Evolutionary conservation across 2,113 vertebrate genomes (phyloP).

Genomic region (Xiphorhynchus elegans): DNA sequence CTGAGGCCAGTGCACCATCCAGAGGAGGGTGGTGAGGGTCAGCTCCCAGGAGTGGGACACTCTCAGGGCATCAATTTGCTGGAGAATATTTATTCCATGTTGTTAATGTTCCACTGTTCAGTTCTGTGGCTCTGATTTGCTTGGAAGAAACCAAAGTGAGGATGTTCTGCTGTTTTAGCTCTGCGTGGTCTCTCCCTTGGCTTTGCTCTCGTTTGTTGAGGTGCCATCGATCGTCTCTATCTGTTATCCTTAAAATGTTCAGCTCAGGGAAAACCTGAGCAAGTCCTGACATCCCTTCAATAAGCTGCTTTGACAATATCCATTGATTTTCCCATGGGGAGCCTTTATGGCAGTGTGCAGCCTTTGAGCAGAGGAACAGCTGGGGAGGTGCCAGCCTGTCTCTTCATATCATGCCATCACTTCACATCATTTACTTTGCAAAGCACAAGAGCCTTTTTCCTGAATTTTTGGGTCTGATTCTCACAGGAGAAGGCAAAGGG

Average conservation of each 20-base stretch:
- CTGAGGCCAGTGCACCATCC: not conserved
- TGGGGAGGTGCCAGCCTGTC: not conserved
- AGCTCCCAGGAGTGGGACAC: not conserved
- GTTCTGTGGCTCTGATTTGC: not conserved
- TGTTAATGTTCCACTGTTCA: not conserved
- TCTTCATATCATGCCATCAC: not conserved
- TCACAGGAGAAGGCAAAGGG: not conserved
- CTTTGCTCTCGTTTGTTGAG: not conserved
- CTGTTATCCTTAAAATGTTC: not conserved
- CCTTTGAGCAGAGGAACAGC: not conserved
- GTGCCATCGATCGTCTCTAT: not conserved
- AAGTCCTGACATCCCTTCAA: not conserved
- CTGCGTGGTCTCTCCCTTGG: not conserved
- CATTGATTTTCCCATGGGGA: constrained; percentile 30
- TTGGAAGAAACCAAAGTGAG: not conserved
- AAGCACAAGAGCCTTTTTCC: not conserved
- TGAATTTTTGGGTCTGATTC: not conserved
- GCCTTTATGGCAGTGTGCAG: not conserved
- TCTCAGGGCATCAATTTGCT: not conserved
- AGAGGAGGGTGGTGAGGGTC: not conserved
- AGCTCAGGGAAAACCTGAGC: not conserved
- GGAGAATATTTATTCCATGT: not conserved
- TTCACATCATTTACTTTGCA: not conserved
- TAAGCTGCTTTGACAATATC: not conserved
- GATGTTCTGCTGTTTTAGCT: not conserved